These are phyloP conservation scores for Meliscaeva auricollis DNA, from an alignment of 2,888 invertebrate species.

Conservation along the genomic window DNA sequence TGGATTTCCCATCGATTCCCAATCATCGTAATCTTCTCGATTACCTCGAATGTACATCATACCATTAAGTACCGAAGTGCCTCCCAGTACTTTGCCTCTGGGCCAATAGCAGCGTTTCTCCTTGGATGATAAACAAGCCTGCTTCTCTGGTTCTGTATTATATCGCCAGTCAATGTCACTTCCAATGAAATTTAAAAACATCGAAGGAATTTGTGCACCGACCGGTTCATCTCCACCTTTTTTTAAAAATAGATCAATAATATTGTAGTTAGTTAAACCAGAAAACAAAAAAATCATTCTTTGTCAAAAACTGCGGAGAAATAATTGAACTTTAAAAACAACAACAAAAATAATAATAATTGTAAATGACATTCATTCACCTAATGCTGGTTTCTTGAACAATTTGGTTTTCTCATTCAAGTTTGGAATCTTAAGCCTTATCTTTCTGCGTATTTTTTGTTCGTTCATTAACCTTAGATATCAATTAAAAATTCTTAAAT, in stretches of 20 bases:
- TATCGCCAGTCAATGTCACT: conserved; percentile 95
- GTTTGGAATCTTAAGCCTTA: background rate
- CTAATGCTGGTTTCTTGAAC: background rate
- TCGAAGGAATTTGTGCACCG: conserved; percentile 94
- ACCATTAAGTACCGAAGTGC: conserved; percentile 96
- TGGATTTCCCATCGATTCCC: conserved; percentile 93
- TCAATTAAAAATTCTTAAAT: background rate
- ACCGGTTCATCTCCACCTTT: conserved; percentile 93
- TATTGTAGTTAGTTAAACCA: conserved; percentile 43
- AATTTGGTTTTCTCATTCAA: background rate
- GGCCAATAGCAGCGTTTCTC: conserved; percentile 91
- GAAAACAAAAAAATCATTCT: background rate
- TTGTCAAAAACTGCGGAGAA: conserved; percentile 20
- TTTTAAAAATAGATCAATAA: conserved; percentile 56
- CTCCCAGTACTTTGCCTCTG: conserved; percentile 94
- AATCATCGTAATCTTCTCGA: conserved; percentile 93
- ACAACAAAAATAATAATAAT: conserved; percentile 5
- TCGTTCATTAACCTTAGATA: conserved; percentile 25
- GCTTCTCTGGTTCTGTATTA: conserved; percentile 92
- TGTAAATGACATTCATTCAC: conserved; percentile 3
- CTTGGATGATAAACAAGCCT: conserved; percentile 90
- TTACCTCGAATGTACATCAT: conserved; percentile 98
- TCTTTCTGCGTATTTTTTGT: background rate
- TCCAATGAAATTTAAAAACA: conserved; percentile 94
- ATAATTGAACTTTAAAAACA: conserved; percentile 26